Base-by-base conservation (phyloP, 1,140 invertebrate species). In the Drosophila lowei region DNA sequence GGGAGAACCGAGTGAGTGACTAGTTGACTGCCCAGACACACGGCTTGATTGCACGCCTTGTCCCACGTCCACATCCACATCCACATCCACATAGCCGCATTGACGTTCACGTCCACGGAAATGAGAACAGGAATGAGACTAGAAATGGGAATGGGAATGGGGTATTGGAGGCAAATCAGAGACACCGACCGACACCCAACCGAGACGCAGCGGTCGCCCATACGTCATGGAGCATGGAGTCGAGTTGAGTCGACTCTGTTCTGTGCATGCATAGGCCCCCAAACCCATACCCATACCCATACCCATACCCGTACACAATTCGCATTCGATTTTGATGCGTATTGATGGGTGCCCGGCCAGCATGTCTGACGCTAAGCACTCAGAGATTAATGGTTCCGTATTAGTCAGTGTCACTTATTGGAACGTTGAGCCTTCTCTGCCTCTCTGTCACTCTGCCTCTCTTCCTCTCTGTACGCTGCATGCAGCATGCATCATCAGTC, bases 371-470 rank as follows among this genome's bases (percentile, higher is more conserved):
- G 68, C 72, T 90, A 89, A 89, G 85, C 86, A 85, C 72, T 48
- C 34, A 3, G 46, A 72, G 86, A 89, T 89, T 89, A 89, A 89
- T 89, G 85, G 61, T 66, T 23, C 67, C 64, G 44, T 70, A 88
- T 88, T 88, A 88, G 83, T 88, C 83, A 88, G 75, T 88, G 83
- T 88, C 83, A 67, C 67, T 76, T 89, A 86, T 65, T 81, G 68
- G 64, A 65, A 68, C 72, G 66, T 28, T 57, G 53, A 46, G 58
- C 30, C 30, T 3, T 30, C 4, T 25, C 23, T 30, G 8, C 8
- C 75, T 67, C 50, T 59, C 64, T 71, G 48, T n/a, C n/a, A n/a
- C n/a, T n/a, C n/a, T 25, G 50, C 25, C 53, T 38, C 60, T 15
- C 18, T 58, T 18, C 18, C 18, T 18, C 48, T n/a, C 52, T 55